Evolutionary conservation across 2,888 invertebrate species (phyloP), one percentile per base, ranked within the genome.

Genomic region (Lycia hirtaria): DNA sequence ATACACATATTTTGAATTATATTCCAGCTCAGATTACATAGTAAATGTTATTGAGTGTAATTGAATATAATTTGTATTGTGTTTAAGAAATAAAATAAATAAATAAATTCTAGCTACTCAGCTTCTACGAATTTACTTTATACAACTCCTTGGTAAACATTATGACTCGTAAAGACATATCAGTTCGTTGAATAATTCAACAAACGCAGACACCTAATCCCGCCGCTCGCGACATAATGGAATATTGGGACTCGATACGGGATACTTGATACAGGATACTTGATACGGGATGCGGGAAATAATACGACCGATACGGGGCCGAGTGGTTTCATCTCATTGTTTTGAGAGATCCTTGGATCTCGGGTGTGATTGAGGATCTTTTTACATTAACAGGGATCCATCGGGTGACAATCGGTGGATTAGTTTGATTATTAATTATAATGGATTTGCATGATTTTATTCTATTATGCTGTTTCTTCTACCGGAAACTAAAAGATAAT

Each of bases 111-210:
- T n/a, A 30, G 12, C n/a, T 35, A 35, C 15, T 17, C 19, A n/a
- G 20, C 4, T 40, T 1, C 14, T 14, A 15, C 17, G 12, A 10
- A 17, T 1, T 15, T 1, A 7, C n/a, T 24, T n/a, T n/a, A n/a
- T n/a, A n/a, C n/a, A 19, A 30, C n/a, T 17, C 22, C 14, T 33
- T 33, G n/a, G 33, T 24, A 33, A 50, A 30, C 35, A 44, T 6
- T 7, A 30, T 19, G 35, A 14, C 22, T 1, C 26, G 26, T 24
- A 49, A 49, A 55, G n/a, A 44, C 45, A 56, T 50, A 45, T 49
- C 22, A 47, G 45, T 47, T 37, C 24, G 12, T 26, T 57, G 52
- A 52, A 57, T 57, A 37, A 57, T 57, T 57, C 57, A 57, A 43
- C 43, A 32, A 17, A 35, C 52, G 22, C 28, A 32, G 45, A 48